These are phyloP conservation scores for Rana temporaria DNA, from an alignment of 2,113 vertebrate genomes.

Conservation along the genomic window DNA sequence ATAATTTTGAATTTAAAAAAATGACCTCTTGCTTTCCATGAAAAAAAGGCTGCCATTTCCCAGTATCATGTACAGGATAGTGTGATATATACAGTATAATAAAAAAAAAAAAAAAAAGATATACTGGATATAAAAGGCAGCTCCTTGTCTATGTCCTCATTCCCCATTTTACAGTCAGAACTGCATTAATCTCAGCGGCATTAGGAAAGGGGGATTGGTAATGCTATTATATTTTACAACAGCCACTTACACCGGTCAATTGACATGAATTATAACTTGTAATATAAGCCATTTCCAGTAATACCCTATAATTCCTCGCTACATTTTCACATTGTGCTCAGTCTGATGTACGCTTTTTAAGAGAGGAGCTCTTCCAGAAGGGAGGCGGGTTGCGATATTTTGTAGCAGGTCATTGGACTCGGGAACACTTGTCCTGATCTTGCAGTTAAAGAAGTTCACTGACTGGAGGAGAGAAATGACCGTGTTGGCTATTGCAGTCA, in stretches of 20 bases:
- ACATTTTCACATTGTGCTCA: neutral
- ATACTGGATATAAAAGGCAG: no score
- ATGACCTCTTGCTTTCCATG: no score
- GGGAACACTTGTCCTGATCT: no score
- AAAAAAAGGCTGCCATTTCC: no score
- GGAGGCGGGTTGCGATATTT: neutral
- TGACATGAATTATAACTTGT: constrained; percentile 38
- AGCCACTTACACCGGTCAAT: constrained; percentile 35
- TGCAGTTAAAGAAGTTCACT: no score
- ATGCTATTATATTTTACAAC: constrained; percentile 38
- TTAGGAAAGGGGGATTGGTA: constrained; percentile 8
- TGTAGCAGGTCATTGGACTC: neutral
- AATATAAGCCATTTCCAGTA: constrained; percentile 37
- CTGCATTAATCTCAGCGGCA: constrained; percentile 1
- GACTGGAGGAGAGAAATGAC: no score
- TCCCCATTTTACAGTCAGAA: neutral
- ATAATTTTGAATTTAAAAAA: no score
- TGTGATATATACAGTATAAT: no score
- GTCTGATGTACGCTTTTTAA: neutral
- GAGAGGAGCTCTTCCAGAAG: neutral
- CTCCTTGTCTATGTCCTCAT: neutral
- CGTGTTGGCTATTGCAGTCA: no score
- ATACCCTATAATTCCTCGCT: constrained; percentile 23
- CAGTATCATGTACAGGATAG: no score
- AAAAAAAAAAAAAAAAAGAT: no score